phyloP scores from a whole-genome alignment of 2,797 vertebrate genomes.

The Anguilla obscura region DNA sequence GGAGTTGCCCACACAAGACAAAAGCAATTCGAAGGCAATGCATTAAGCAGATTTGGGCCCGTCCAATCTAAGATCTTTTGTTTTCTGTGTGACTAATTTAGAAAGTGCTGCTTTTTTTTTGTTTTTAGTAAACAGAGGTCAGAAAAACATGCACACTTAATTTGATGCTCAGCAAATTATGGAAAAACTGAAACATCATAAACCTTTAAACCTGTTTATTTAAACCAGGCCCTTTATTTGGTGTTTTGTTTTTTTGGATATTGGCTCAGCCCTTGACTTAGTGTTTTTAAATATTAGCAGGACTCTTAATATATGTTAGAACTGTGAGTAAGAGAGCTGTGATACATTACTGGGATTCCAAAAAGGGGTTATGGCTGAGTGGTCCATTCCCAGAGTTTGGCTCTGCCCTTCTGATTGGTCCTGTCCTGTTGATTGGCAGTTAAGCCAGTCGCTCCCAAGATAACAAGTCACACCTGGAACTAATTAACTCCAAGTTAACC shows the following conservation, averaged over 20 bases:
- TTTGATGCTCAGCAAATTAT: neutral
- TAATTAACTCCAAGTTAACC: neutral
- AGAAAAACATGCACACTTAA: neutral
- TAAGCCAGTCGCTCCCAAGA: neutral
- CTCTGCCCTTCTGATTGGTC: neutral
- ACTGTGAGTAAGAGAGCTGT: neutral
- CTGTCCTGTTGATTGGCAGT: neutral
- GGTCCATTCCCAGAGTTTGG: neutral
- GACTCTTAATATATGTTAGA: neutral
- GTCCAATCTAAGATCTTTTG: neutral
- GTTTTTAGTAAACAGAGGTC: neutral
- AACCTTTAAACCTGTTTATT: neutral
- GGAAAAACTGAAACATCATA: neutral
- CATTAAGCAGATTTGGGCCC: neutral
- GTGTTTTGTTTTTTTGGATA: neutral
- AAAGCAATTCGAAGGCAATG: neutral
- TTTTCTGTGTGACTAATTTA: neutral
- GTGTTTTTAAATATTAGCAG: neutral
- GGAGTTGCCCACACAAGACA: conserved; percentile 16
- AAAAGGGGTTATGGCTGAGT: neutral
- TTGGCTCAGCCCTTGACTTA: neutral
- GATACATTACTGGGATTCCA: neutral
- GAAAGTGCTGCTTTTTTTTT: neutral
- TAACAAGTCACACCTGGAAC: neutral
- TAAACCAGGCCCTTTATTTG: neutral